These are phyloP conservation scores for Lycia hirtaria DNA, from an alignment of 2,888 invertebrate genomes.

Conservation along the genomic window DNA sequence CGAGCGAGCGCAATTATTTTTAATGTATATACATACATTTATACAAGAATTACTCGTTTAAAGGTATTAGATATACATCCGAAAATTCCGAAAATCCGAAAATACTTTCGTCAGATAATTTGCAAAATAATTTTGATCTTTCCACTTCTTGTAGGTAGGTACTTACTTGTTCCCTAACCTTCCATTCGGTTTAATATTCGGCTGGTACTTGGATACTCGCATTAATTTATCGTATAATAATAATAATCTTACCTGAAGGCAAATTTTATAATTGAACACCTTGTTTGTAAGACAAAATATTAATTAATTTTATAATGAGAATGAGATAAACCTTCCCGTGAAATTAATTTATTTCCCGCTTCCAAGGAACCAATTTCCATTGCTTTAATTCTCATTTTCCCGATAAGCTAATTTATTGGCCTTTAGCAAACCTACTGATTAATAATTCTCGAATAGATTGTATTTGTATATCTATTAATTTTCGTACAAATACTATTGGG, in stretches of 20 bases:
- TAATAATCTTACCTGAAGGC: not conserved
- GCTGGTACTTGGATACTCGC: not conserved
- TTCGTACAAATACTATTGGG: no score
- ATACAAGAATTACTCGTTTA: no score
- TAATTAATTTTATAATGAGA: slow-evolving; percentile 19
- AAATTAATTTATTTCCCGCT: slow-evolving; percentile 17
- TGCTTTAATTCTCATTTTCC: slow-evolving; percentile 12
- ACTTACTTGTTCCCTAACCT: no score
- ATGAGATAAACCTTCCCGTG: slow-evolving; percentile 13
- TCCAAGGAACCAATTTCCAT: slow-evolving; percentile 9
- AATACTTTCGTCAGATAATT: no score
- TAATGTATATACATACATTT: no score
- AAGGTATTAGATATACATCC: no score
- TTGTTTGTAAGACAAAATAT: slow-evolving; percentile 7
- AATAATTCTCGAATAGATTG: not conserved
- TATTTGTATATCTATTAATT: not conserved
- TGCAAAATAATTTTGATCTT: no score
- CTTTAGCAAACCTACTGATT: slow-evolving; percentile 29
- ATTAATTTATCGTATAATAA: not conserved
- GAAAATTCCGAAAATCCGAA: no score
- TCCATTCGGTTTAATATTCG: not conserved
- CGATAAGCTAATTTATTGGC: slow-evolving; percentile 28
- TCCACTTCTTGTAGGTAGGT: no score
- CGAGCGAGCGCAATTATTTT: no score
- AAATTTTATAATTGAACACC: slow-evolving; percentile 11